A percentile compares a stretch with the other conserved stretches of the same genome.
Evolutionary conservation across 2,797 vertebrate species (phyloP).

Genomic region (Argyrosomus regius): DNA sequence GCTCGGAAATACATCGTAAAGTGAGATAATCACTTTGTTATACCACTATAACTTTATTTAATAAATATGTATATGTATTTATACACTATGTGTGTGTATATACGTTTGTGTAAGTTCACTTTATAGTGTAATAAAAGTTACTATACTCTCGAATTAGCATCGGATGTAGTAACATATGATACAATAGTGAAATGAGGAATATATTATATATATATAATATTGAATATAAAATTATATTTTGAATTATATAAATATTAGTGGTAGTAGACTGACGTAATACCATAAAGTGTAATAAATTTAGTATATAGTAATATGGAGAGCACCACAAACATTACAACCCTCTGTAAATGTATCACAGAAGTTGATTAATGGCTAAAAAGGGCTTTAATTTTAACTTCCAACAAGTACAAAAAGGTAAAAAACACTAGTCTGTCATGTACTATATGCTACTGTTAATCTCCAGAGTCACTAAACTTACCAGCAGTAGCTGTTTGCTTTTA

Average conservation of each 20-base stretch:
- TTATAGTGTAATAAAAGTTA: background rate
- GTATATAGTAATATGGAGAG: background rate
- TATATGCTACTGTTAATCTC: background rate
- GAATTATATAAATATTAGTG: background rate
- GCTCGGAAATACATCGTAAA: background rate
- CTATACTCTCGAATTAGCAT: background rate
- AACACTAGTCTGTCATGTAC: background rate
- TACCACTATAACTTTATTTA: background rate
- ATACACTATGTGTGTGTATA: background rate
- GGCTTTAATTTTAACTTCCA: background rate
- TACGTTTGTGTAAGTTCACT: background rate
- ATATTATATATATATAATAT: background rate
- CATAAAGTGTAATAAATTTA: constrained; percentile 12
- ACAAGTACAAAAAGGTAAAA: constrained; percentile 1
- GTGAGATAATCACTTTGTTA: background rate
- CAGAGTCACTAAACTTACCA: background rate
- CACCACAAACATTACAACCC: constrained; percentile 3
- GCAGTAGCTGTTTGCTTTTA: constrained; percentile 2
- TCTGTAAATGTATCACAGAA: background rate
- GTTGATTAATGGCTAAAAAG: background rate
- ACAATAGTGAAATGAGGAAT: background rate
- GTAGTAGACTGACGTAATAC: background rate
- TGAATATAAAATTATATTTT: background rate
- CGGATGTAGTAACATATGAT: background rate
- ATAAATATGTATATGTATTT: background rate